Evolutionary conservation across 2,113 vertebrate genomes (phyloP), one percentile per base, ranked within the genome.

Genomic region (Cyprinodon brontotheroides): DNA sequence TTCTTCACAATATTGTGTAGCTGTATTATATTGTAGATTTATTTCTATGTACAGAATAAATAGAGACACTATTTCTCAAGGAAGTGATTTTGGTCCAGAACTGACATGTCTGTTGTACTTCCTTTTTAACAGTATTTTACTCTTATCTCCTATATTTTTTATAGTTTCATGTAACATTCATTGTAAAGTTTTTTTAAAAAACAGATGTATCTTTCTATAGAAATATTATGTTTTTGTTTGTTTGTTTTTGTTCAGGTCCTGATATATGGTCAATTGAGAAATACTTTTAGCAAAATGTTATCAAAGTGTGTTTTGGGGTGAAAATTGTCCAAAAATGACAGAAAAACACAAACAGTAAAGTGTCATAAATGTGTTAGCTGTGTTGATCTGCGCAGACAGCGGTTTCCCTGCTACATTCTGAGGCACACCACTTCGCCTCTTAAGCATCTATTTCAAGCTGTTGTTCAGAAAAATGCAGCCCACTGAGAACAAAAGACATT

Each of bases 81-180:
- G 90, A 94, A 92, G 88, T 88, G 83, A 91, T 93, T 91, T 90
- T 92, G 93, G 92, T 91, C 73, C 75, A 73, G 39, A 65, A 77
- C 61, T 37, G 48, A 67, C 65, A 39, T 76, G 76, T 81, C 63
- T 72, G 36, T 80, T 79, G 43, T 17, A 63, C 70, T 88, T 63
- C 20, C 66, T 45, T 85, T 78, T 73, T 36, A 82, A 79, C 86
- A 92, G 81, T 91, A 87, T 89, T 93, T 59, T 81, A 72, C 79
- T 17, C 50, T 57, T 84, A 73, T 61, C 74, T 89, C 84, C 84
- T 6, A 8, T 57, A 20, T 59, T 82, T 76, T 81, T 72, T 66
- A 41, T 15, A 75, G 37, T 80, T 62, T 66, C 3, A 40, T 45
- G n/a, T 14, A 47, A 65, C 2, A 12, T 66, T 66, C 7, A 4